Percentiles rank a stretch among this genome's conserved stretches.
Evolutionary conservation across 2,797 vertebrate species (phyloP).

Genomic region (Leptatherina wallacei): DNA sequence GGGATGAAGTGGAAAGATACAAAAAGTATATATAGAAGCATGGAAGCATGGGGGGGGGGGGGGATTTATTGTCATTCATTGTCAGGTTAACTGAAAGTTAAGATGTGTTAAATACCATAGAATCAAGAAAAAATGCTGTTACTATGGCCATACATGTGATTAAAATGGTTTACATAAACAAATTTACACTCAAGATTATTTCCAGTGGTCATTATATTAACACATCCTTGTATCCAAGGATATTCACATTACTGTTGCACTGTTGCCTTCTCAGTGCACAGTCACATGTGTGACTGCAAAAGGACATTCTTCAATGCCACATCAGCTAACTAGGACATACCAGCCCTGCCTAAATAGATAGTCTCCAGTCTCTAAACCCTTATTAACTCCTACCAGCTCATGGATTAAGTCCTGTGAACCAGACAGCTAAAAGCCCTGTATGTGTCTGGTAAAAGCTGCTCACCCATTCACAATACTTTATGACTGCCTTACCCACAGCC

Average conservation of each 20-base stretch:
- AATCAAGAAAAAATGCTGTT: background rate
- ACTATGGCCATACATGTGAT: background rate
- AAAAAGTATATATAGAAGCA: background rate
- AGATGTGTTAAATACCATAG: background rate
- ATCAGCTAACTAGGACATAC: conserved; percentile 49
- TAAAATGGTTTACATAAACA: background rate
- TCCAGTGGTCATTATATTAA: background rate
- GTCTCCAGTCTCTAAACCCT: conserved; percentile 70
- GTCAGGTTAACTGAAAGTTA: background rate
- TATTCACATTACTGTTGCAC: background rate
- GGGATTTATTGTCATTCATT: background rate
- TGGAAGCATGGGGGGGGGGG: too few relatives aligned
- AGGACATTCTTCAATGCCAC: conserved; percentile 60
- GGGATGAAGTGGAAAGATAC: background rate
- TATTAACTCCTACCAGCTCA: conserved; percentile 73
- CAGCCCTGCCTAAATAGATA: conserved; percentile 60
- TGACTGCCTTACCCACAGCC: conserved; percentile 68
- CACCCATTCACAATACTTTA: conserved; percentile 80
- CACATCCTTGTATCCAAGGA: background rate
- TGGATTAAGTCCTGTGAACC: conserved; percentile 77
- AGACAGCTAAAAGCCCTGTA: conserved; percentile 72
- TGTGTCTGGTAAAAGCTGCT: conserved; percentile 81
- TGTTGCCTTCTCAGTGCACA: background rate
- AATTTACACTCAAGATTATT: background rate
- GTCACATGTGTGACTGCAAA: conserved; percentile 36